phyloP scores from a whole-genome alignment of 2,113 vertebrate species.

The Emydura subglobosa region DNA sequence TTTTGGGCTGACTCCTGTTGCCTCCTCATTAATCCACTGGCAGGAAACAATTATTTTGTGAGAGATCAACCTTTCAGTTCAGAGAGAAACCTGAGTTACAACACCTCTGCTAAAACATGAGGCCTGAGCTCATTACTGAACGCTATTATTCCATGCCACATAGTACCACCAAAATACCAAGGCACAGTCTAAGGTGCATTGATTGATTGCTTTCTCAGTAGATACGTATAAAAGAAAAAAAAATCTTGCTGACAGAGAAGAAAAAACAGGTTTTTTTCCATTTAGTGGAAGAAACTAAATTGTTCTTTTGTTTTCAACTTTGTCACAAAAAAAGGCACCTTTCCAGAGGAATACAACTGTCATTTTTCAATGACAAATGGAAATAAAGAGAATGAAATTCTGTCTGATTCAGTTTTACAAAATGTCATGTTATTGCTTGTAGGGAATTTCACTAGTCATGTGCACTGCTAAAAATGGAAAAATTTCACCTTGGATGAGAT shows the following conservation, averaged over 20 bases:
- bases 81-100: neutral
- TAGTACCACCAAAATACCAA: neutral
- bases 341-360: neutral
- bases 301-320: neutral
- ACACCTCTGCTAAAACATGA: neutral
- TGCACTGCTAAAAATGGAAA: neutral
- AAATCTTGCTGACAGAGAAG: neutral
- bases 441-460: neutral
- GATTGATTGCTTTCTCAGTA: neutral
- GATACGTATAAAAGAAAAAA: neutral
- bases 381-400: neutral
- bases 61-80: neutral
- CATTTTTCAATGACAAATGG: neutral
- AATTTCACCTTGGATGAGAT: neutral
- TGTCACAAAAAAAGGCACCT: neutral
- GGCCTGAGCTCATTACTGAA: neutral
- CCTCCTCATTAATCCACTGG: neutral
- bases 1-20: neutral
- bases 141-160: neutral
- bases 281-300: neutral
- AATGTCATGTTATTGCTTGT: neutral
- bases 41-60: neutral
- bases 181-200: neutral
- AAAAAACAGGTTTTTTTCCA: neutral
- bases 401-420: neutral